Base-by-base conservation (phyloP, 2,113 vertebrate species). In the Australoheros scitulus region DNA sequence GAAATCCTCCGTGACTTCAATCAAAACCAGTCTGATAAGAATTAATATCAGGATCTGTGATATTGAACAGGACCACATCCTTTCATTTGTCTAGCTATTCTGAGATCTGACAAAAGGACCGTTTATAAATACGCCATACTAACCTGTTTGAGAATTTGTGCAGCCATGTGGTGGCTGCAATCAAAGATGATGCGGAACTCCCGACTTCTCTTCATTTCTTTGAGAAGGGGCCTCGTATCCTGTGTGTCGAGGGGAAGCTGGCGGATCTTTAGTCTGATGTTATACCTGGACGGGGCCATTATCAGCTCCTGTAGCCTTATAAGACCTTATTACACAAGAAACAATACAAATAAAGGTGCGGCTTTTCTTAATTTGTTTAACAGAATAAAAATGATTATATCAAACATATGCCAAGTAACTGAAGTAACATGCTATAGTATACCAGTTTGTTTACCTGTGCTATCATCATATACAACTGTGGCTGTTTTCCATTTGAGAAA, bases 111-210 rank as follows among this genome's bases (percentile, higher is more conserved):
- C 57, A 76, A n/a, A 7, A 18, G 2, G 14, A 57, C 11, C 10
- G 1, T 52, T 93, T 68, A 89, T 9, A 58, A 38, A 34, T 36
- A 38, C 32, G 24, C 41, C 13, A 1, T 11, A 43, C 95, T 60
- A 61, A 99, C 98, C 97, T 99, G 98, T 94, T 97, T 99, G 83
- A 99, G 97, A 88, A 99, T 97, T 95, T 98, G 97, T n/a, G 97
- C 98, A 0, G 98, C 98, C 98, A 99, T 99, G 20, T 95, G 92
- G 80, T 99, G 97, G 90, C 97, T 98, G 92, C 98, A 99, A 94
- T 99, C 98, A 0, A 99, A 99, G 94, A 99, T 99, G 88, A 99
- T 99, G 80, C 98, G 98, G 72, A 99, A 99, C 77, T 99, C 98
- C 75, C 98, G 85, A 90, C 98, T 97, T 15, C 98, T 93, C 91